A percentile compares a stretch with the other conserved stretches of the same genome.
phyloP scores from a whole-genome alignment of 2,113 vertebrate genomes.

The Neolamprologus fasciatus region DNA sequence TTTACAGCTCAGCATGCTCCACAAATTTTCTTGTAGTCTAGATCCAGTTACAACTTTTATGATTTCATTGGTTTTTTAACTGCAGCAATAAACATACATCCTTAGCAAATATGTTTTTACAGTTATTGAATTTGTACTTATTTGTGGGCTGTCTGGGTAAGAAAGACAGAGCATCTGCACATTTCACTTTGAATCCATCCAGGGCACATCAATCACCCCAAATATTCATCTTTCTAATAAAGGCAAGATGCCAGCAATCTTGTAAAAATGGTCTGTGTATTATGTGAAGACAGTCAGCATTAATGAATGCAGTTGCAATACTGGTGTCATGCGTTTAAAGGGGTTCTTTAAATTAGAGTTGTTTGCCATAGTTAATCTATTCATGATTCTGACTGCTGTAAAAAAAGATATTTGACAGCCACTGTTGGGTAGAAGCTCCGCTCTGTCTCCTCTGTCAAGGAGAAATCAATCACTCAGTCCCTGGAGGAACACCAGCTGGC shows the following conservation, averaged over 20 bases:
- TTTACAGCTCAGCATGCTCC: background rate
- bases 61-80: background rate
- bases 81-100: background rate
- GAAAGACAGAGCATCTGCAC: background rate
- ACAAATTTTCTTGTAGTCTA: background rate
- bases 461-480: slow-evolving; percentile 57
- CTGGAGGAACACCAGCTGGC: slow-evolving; percentile 55
- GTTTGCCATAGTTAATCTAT: slow-evolving; percentile 6
- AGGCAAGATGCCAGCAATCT: background rate
- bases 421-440: background rate
- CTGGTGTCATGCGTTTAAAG: slow-evolving; percentile 6
- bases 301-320: background rate
- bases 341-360: slow-evolving; percentile 1
- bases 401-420: slow-evolving; percentile 6
- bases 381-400: background rate
- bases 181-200: background rate
- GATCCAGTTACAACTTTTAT: background rate
- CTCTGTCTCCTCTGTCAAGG: slow-evolving; percentile 44
- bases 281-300: background rate
- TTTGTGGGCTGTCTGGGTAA: background rate
- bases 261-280: background rate
- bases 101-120: background rate
- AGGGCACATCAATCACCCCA: background rate
- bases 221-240: background rate
- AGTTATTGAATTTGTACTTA: background rate